Percentiles rank a stretch among this genome's conserved stretches.
Evolutionary conservation across 2,888 invertebrate species (phyloP).

Genomic region (Melieria omissa): DNA sequence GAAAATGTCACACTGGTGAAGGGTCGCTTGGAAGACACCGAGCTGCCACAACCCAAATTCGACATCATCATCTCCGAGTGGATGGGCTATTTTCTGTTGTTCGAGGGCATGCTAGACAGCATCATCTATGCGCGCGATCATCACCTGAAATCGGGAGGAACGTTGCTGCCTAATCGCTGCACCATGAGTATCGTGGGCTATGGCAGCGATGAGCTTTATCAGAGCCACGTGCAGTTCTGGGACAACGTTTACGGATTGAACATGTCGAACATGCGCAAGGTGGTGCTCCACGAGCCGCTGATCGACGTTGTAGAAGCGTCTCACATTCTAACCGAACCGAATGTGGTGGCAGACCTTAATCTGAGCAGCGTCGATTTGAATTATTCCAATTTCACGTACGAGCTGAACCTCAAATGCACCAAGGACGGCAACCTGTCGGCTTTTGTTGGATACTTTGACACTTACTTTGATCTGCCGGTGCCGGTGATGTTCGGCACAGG

Average conservation of each 20-base stretch:
- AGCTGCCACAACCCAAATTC: slow-evolving; percentile 78
- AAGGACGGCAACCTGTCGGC: slow-evolving; percentile 80
- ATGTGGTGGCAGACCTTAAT: slow-evolving; percentile 78
- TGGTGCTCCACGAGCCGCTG: slow-evolving; percentile 82
- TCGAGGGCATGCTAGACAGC: slow-evolving; percentile 97
- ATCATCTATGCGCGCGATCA: slow-evolving; percentile 89
- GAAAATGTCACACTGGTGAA: slow-evolving; percentile 81
- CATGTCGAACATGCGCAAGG: slow-evolving; percentile 90
- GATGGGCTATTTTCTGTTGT: slow-evolving; percentile 98
- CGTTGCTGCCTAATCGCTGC: slow-evolving; percentile 86
- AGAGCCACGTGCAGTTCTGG: slow-evolving; percentile 85
- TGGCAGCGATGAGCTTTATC: slow-evolving; percentile 79
- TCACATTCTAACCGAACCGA: slow-evolving; percentile 75
- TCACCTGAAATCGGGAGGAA: slow-evolving; percentile 79
- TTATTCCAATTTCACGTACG: slow-evolving; percentile 78
- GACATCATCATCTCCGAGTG: slow-evolving; percentile 97
- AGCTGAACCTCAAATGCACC: slow-evolving; percentile 75
- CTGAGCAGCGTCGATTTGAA: slow-evolving; percentile 78
- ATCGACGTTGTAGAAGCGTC: slow-evolving; percentile 73
- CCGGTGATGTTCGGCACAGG: slow-evolving; percentile 76
- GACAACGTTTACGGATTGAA: slow-evolving; percentile 92
- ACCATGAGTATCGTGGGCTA: slow-evolving; percentile 84
- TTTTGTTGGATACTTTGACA: slow-evolving; percentile 92
- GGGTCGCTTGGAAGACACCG: slow-evolving; percentile 87
- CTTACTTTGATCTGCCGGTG: slow-evolving; percentile 78